phyloP scores from a whole-genome alignment of 1,140 invertebrate genomes.

The Megathymus violae region DNA sequence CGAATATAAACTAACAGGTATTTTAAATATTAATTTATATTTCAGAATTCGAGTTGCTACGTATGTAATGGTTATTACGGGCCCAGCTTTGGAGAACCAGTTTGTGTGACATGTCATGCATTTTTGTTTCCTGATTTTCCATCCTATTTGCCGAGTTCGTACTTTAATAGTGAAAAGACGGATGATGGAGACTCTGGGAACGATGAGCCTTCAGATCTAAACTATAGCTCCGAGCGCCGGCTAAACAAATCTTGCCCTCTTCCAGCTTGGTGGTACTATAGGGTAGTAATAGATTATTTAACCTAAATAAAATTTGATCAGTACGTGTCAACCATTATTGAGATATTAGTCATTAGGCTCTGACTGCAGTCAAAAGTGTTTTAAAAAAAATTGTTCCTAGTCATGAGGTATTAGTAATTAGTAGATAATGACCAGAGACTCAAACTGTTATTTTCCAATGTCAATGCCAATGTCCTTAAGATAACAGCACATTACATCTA shows the following conservation, averaged over 20 bases:
- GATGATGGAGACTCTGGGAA: slow-evolving; percentile 97
- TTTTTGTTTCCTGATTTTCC: slow-evolving; percentile 94
- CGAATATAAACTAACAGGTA: too few relatives aligned
- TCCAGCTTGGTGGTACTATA: slow-evolving; percentile 70
- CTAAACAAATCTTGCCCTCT: slow-evolving; percentile 62
- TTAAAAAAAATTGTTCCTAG: too few relatives aligned
- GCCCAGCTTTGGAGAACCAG: slow-evolving; percentile 94
- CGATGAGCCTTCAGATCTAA: slow-evolving; percentile 93
- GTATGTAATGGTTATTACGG: slow-evolving; percentile 97
- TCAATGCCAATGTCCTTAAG: too few relatives aligned
- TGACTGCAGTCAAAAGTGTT: too few relatives aligned
- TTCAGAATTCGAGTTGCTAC: slow-evolving; percentile 88
- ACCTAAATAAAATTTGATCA: too few relatives aligned
- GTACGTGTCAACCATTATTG: too few relatives aligned
- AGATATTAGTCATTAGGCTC: too few relatives aligned
- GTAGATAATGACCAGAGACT: too few relatives aligned
- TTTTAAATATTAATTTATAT: slow-evolving; percentile 21
- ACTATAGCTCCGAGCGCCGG: slow-evolving; percentile 78
- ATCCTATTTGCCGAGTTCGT: slow-evolving; percentile 84
- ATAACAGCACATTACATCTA: too few relatives aligned
- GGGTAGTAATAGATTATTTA: slow-evolving; percentile 52
- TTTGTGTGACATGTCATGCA: slow-evolving; percentile 96
- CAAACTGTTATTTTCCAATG: too few relatives aligned
- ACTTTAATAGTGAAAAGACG: slow-evolving; percentile 88
- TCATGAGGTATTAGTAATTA: too few relatives aligned